Evolutionary conservation across 23 tunicate genomes (phyloP).

Genomic region (Styela plicata): DNA sequence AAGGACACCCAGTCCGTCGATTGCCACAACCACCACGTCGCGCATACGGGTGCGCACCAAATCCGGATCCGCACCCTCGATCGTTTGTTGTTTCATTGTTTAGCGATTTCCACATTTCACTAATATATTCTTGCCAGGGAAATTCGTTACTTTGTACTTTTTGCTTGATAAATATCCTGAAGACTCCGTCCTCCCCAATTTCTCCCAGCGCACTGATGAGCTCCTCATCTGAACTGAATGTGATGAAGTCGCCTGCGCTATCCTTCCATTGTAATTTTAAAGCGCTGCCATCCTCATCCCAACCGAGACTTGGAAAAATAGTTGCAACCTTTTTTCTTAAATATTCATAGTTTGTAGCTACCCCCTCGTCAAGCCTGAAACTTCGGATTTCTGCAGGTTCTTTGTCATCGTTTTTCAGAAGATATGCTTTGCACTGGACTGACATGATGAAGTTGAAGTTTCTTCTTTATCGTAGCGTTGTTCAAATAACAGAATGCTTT

Average conservation of each 20-base stretch:
- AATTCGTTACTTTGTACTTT: slow-evolving; percentile 2
- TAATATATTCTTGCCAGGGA: slow-evolving; percentile 18
- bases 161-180: slow-evolving; percentile 10
- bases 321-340: slow-evolving; percentile 19
- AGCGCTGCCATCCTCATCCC: neutral
- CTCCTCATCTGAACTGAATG: slow-evolving; percentile 37
- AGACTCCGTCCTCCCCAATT: slow-evolving; percentile 10
- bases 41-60: neutral
- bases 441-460: slow-evolving; percentile 24
- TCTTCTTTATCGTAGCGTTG: too few species aligned
- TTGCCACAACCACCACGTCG: neutral
- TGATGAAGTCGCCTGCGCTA: slow-evolving; percentile 18
- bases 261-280: slow-evolving; percentile 16
- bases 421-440: slow-evolving; percentile 22
- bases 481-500: too few species aligned
- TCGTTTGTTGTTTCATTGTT: neutral
- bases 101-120: slow-evolving; percentile 5
- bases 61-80: neutral
- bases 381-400: slow-evolving; percentile 24
- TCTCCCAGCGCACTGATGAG: slow-evolving; percentile 15
- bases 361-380: slow-evolving; percentile 27
- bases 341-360: slow-evolving; percentile 24
- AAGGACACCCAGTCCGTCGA: neutral
- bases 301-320: slow-evolving; percentile 14
- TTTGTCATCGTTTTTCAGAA: neutral